A percentile compares a stretch with the other conserved stretches of the same genome.
phyloP scores from a whole-genome alignment of 2,113 vertebrate genomes.

The Opisthocomus hoazin region DNA sequence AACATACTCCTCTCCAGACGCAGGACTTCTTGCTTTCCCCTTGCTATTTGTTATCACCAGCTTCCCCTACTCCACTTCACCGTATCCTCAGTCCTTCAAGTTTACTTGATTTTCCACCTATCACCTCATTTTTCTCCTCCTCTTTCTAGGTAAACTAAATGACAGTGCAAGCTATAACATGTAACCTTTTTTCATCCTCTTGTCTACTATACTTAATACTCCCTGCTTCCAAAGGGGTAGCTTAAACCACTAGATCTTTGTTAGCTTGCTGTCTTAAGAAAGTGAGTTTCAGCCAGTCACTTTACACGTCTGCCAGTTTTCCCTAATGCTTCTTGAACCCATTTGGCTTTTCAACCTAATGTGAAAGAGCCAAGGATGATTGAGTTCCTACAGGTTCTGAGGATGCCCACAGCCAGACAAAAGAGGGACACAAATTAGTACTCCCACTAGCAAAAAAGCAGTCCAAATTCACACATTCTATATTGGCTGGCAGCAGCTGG shows the following conservation, averaged over 20 bases:
- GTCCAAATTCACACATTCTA: neutral
- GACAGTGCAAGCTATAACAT: neutral
- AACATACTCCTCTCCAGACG: fast-evolving
- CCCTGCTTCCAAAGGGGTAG: neutral
- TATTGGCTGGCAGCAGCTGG: neutral
- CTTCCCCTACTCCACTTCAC: neutral
- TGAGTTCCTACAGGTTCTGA: neutral
- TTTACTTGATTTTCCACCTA: neutral
- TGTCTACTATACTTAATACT: neutral
- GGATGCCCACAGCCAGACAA: fast-evolving
- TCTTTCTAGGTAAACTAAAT: neutral
- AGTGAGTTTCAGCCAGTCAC: neutral
- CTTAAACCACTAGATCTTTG: neutral
- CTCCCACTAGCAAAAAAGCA: neutral
- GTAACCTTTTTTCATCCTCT: neutral
- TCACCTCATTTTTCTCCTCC: neutral
- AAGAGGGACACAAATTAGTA: neutral
- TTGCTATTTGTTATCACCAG: neutral
- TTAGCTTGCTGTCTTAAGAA: neutral
- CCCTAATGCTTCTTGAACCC: neutral
- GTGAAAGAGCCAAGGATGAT: neutral
- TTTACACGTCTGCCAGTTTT: neutral
- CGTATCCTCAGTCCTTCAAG: neutral
- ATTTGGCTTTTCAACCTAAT: neutral
- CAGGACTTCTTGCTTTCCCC: neutral